Evolutionary conservation across 2,888 invertebrate genomes (phyloP).

Genomic region (Habrosyne pyritoides): DNA sequence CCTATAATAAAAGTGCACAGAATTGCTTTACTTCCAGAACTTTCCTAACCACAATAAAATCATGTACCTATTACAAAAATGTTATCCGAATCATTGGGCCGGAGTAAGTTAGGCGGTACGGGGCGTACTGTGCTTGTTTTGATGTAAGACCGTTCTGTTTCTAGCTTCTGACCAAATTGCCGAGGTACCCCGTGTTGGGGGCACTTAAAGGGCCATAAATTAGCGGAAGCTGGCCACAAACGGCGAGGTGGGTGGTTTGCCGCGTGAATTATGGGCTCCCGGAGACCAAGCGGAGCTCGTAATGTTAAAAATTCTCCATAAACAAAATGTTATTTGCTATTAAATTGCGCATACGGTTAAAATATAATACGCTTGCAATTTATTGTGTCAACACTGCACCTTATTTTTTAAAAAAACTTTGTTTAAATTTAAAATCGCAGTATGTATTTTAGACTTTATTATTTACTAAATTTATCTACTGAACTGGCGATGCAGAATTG

Average conservation of each 20-base stretch:
- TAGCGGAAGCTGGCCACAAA: constrained; percentile 75
- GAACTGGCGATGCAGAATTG: no score
- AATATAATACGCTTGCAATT: constrained; percentile 4
- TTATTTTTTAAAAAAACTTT: background rate
- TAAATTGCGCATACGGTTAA: constrained; percentile 15
- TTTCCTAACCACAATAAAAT: background rate
- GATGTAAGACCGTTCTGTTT: constrained; percentile 34
- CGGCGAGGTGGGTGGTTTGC: constrained; percentile 72
- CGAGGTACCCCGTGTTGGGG: constrained; percentile 57
- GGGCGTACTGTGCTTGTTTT: constrained; percentile 6
- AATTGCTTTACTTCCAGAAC: background rate
- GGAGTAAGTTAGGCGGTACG: background rate
- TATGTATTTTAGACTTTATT: no score
- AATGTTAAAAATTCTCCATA: constrained; percentile 55
- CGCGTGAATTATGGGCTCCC: constrained; percentile 73
- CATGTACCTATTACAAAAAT: background rate
- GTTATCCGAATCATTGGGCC: background rate
- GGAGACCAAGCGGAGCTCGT: constrained; percentile 56
- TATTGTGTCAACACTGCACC: constrained; percentile 1
- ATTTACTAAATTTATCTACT: no score
- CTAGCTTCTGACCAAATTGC: constrained; percentile 65
- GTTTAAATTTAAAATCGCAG: no score
- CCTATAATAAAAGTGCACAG: background rate
- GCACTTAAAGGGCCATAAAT: constrained; percentile 80
- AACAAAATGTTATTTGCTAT: constrained; percentile 26